Evolutionary conservation across 2,888 invertebrate species (phyloP).

Genomic region (Deladenus siricidicola): DNA sequence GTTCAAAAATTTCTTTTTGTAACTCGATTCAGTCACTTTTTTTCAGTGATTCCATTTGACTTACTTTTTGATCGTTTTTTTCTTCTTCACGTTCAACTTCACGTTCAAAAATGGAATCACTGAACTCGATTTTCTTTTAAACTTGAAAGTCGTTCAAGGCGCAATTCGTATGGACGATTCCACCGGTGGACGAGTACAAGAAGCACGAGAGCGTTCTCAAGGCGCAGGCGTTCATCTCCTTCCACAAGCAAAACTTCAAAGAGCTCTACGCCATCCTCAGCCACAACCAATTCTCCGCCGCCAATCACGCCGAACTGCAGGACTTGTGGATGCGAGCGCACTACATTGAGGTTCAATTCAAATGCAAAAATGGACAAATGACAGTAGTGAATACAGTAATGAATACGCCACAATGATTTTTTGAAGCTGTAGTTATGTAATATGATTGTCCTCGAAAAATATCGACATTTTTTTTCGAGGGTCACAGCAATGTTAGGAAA

Average conservation of each 20-base stretch:
- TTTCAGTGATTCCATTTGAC: too few species aligned
- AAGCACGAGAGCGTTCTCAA: constrained; percentile 23
- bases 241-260: constrained; percentile 61
- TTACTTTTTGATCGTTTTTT: neutral
- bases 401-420: too few species aligned
- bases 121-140: neutral
- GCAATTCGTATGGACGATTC: constrained; percentile 25
- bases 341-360: constrained; percentile 67
- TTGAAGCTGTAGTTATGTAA: too few species aligned
- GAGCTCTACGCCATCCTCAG: constrained; percentile 90
- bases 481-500: too few species aligned
- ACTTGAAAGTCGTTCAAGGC: too few species aligned
- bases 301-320: constrained; percentile 89
- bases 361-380: neutral
- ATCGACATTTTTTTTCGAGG: too few species aligned
- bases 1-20: too few species aligned
- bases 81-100: too few species aligned
- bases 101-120: too few species aligned
- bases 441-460: too few species aligned
- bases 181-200: constrained; percentile 22
- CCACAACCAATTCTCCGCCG: constrained; percentile 83
- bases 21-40: too few species aligned
- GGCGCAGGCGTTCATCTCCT: constrained; percentile 24
- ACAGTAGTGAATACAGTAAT: too few species aligned
- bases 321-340: constrained; percentile 92